phyloP scores from a whole-genome alignment of 1,140 invertebrate species.

The Cydia strobilella region DNA sequence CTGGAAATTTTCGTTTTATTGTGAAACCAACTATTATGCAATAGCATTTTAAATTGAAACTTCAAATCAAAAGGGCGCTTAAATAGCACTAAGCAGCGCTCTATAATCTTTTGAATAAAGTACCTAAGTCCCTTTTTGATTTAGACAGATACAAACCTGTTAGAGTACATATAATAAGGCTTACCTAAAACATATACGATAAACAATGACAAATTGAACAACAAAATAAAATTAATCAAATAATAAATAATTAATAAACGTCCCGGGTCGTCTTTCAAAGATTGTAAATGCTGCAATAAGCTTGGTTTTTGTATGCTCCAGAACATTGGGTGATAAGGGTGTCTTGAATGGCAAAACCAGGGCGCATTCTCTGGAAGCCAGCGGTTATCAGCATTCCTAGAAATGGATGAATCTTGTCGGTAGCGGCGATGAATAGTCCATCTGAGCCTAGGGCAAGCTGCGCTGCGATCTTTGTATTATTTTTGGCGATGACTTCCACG shows the following conservation, averaged over 20 bases:
- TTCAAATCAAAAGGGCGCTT: too few species aligned
- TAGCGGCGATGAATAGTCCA: slow-evolving; percentile 59
- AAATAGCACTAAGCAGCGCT: too few species aligned
- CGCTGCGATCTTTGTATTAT: slow-evolving; percentile 37
- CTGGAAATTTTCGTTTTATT: too few species aligned
- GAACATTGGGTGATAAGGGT: slow-evolving; percentile 58
- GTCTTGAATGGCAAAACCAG: slow-evolving; percentile 59
- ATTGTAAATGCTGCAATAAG: slow-evolving; percentile 60
- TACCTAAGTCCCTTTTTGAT: too few species aligned
- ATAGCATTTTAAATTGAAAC: too few species aligned
- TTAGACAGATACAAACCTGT: too few species aligned
- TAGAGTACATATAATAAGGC: too few species aligned
- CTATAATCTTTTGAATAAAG: too few species aligned
- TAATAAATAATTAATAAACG: too few species aligned
- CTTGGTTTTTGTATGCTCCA: slow-evolving; percentile 51
- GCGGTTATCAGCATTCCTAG: slow-evolving; percentile 44
- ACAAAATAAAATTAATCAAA: slow-evolving; percentile 43
- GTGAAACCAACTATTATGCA: too few species aligned
- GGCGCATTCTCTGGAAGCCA: slow-evolving; percentile 51
- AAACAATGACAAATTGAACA: slow-evolving; percentile 22
- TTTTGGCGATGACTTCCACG: slow-evolving; percentile 27
- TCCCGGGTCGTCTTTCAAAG: neutral
- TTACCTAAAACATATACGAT: neutral
- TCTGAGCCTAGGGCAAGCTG: slow-evolving; percentile 56
- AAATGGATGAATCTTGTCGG: slow-evolving; percentile 58